Evolutionary conservation across 1,140 invertebrate species (phyloP).

Genomic region (Drosophila lowei): DNA sequence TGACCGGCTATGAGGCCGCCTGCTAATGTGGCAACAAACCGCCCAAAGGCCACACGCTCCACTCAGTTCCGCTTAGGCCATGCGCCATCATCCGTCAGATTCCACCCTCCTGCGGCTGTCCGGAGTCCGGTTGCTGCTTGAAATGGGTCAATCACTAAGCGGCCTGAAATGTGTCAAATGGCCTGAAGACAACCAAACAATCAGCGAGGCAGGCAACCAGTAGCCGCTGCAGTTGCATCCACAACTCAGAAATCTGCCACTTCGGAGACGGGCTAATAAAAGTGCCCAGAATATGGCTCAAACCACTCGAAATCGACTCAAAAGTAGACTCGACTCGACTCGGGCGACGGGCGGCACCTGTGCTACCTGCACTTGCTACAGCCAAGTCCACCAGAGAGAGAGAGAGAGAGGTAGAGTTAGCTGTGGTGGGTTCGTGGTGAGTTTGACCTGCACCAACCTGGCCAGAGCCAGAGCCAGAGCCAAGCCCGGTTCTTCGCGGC

Average conservation of each 20-base stretch:
- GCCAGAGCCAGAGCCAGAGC: conserved; percentile 14
- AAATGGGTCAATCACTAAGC: conserved; percentile 70
- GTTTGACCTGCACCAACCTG: conserved; percentile 77
- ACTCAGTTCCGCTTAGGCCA: conserved; percentile 5
- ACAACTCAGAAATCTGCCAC: too few species aligned
- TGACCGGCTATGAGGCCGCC: conserved; percentile 30
- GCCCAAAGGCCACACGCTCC: conserved; percentile 28
- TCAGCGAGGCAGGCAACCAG: conserved; percentile 47
- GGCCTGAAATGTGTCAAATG: conserved; percentile 74
- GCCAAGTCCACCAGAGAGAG: neutral
- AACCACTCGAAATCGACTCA: conserved; percentile 28
- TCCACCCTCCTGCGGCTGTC: conserved; percentile 10
- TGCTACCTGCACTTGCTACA: conserved; percentile 31
- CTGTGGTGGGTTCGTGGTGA: conserved; percentile 58
- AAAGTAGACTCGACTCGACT: conserved; percentile 3
- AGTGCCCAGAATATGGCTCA: conserved; percentile 36
- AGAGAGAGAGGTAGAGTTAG: conserved; percentile 12
- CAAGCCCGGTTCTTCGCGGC: conserved; percentile 26
- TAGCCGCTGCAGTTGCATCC: conserved; percentile 28
- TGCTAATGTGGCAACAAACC: conserved; percentile 63
- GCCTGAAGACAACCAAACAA: conserved; percentile 54
- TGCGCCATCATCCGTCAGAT: conserved; percentile 4
- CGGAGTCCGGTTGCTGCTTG: conserved; percentile 18
- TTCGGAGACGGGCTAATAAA: conserved; percentile 35
- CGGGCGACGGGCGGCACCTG: conserved; percentile 31